Evolutionary conservation across 2,797 vertebrate species (phyloP).

Genomic region (Diplodus puntazzo): DNA sequence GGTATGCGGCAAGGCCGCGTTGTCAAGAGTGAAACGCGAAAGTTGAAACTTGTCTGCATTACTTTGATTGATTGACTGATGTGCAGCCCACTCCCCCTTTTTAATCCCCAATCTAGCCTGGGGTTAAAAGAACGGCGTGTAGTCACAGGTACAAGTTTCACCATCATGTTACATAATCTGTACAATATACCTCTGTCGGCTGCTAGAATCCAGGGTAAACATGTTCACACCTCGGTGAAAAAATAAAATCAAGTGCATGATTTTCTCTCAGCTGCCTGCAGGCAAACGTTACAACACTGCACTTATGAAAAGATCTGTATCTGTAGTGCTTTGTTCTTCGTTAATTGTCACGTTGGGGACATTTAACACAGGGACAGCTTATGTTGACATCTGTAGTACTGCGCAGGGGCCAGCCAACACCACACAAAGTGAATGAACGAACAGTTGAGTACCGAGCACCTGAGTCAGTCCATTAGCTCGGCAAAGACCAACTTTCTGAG

Average conservation of each 20-base stretch:
- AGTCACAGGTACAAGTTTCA: conserved; percentile 19
- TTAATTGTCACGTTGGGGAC: too few species aligned
- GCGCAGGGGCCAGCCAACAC: neutral
- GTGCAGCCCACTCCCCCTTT: neutral
- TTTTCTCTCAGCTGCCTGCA: conserved; percentile 11
- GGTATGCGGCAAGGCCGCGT: conserved; percentile 10
- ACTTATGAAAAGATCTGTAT: neutral
- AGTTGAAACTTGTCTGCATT: conserved; percentile 9
- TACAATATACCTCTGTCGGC: conserved; percentile 35
- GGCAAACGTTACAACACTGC: neutral
- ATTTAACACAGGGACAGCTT: neutral
- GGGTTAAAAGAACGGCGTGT: conserved; percentile 11
- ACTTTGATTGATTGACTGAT: conserved; percentile 33
- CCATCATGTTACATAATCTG: conserved; percentile 21
- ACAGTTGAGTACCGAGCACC: neutral
- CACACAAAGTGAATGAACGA: neutral
- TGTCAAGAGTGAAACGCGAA: neutral
- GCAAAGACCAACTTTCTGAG: neutral
- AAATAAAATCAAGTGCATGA: conserved; percentile 16
- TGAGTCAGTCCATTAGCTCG: conserved; percentile 23
- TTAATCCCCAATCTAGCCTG: neutral
- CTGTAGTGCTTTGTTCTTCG: neutral
- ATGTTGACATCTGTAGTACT: neutral
- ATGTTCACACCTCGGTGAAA: conserved; percentile 29
- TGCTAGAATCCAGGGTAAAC: conserved; percentile 25